phyloP scores from a whole-genome alignment of 2,113 vertebrate species.

The Zapornia atra region DNA sequence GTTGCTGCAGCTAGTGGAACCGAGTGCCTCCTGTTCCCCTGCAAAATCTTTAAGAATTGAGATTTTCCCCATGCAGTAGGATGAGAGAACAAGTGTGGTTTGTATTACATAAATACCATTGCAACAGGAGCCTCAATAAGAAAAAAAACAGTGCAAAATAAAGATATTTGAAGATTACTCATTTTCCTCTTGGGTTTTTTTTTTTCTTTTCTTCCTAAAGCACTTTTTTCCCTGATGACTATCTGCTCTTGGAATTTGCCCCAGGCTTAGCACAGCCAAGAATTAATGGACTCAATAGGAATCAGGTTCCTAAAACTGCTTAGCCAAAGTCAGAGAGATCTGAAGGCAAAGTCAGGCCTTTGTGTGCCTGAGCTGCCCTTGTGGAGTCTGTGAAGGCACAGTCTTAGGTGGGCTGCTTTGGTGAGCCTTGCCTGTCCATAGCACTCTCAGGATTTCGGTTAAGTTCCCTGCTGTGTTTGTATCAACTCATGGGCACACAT shows the following conservation, averaged over 20 bases:
- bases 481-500: neutral
- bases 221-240: neutral
- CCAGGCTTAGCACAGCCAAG: neutral
- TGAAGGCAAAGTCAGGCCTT: neutral
- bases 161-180: neutral
- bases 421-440: neutral
- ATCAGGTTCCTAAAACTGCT: neutral
- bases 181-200: neutral
- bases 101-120: neutral
- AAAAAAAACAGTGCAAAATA: neutral
- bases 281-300: neutral
- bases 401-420: neutral
- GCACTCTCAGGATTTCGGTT: rapidly evolving
- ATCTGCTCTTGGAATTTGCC: neutral
- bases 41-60: neutral
- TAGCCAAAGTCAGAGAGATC: neutral
- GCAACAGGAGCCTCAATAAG: neutral
- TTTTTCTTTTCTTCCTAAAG: neutral
- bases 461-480: neutral
- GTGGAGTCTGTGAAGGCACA: neutral
- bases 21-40: neutral
- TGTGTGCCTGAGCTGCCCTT: neutral
- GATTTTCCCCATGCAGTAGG: neutral
- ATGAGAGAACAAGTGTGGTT: neutral
- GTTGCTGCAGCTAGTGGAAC: neutral